Evolutionary conservation across 2,888 invertebrate genomes (phyloP), one percentile per base, ranked within the genome.

Genomic region (Parthenolecanium corni): DNA sequence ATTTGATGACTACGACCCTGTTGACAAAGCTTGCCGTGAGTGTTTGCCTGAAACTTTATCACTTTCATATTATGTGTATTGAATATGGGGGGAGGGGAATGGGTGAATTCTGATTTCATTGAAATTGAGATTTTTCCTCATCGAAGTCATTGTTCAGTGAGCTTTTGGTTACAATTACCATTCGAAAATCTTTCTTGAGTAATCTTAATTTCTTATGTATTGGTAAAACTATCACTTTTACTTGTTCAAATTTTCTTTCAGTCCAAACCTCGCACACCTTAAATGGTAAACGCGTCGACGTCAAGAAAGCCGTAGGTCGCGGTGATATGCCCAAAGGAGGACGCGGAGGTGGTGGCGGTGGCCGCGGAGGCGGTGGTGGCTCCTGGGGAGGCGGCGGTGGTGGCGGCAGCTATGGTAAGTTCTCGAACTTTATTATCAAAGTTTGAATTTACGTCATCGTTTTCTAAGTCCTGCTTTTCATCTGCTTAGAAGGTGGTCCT

Each of bases 1-100:
- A 73, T 97, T 93, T 75, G 92, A 93, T 71, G 96, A 97, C 73
- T 94, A 95, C 73, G 96, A 97, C 76, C 86, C 93, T 2, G 95
- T 96, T 63, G 96, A 96, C 74, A 95, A 93, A 78, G 86, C 93
- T 74, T 90, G 92, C 70, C 81, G 91, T 91, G 79, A 85, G 90
- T 84, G n/a, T n/a, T 31, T 25, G 14, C 11, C 12, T 52, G n/a
- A n/a, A 40, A 61, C 20, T 23, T 20, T 16, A 9, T 16, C 4
- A 24, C 23, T n/a, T 24, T 36, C 1, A 6, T 42, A 58, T n/a
- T n/a, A n/a, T n/a, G n/a, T n/a, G n/a, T n/a, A n/a, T n/a, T n/a
- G n/a, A n/a, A n/a, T n/a, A n/a, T n/a, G n/a, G n/a, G n/a, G n/a
- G n/a, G n/a, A n/a, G n/a, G n/a, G n/a, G n/a, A n/a, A n/a, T n/a